Evolutionary conservation across 2,113 vertebrate species (phyloP).

Genomic region (Urocynchramus pylzowi): DNA sequence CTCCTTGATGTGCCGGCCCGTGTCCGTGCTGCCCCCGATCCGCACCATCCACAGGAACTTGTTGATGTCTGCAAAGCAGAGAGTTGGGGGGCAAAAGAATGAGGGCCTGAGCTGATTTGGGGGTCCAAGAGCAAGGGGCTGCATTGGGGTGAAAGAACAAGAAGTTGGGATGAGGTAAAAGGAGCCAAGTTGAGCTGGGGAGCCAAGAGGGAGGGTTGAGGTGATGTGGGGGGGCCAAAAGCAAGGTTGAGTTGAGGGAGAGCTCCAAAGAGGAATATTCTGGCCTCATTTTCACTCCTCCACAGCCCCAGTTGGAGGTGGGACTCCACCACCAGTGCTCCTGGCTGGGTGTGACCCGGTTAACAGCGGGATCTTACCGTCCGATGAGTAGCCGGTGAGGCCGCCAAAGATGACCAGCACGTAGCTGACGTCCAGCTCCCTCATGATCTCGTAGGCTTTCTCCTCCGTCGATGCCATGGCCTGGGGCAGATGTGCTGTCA

Average conservation of each 20-base stretch:
- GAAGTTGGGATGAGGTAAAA: neutral
- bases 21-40: slow-evolving; percentile 97
- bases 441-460: slow-evolving; percentile 97
- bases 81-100: neutral
- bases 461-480: slow-evolving; percentile 98
- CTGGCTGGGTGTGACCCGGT: rapidly evolving
- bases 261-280: neutral
- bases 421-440: slow-evolving; percentile 96
- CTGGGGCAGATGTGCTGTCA: slow-evolving; percentile 41
- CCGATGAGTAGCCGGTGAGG: slow-evolving; percentile 94
- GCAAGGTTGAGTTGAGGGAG: rapidly evolving
- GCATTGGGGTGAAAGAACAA: neutral
- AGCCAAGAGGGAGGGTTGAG: neutral
- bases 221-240: neutral
- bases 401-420: slow-evolving; percentile 97
- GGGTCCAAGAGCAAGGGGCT: neutral
- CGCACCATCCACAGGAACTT: slow-evolving; percentile 99
- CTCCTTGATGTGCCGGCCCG: slow-evolving; percentile 94
- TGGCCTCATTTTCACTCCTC: rapidly evolving
- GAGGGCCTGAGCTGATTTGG: neutral
- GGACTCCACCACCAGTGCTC: rapidly evolving
- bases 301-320: neutral
- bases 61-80: slow-evolving; percentile 82
- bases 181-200: neutral
- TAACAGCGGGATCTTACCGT: slow-evolving; percentile 72